These are phyloP conservation scores for Tinea trinotella DNA, from an alignment of 2,888 invertebrate genomes.

Conservation along the genomic window DNA sequence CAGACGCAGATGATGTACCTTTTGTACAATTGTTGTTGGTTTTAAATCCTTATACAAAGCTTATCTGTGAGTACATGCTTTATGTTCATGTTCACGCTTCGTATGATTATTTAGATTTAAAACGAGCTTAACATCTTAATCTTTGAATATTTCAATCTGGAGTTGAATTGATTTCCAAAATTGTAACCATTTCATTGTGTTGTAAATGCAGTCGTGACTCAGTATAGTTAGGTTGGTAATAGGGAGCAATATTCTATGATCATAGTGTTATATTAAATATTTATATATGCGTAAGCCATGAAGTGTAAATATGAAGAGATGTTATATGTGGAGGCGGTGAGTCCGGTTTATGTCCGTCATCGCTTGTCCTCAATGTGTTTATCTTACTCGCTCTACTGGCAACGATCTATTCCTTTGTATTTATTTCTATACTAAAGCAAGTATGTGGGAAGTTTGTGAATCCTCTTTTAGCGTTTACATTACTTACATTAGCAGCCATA, in stretches of 20 bases:
- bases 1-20: neutral
- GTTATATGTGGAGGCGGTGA: neutral
- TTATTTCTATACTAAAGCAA: conserved; percentile 2
- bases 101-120: conserved; percentile 16
- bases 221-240: neutral
- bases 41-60: conserved; percentile 2
- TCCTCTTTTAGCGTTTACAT: conserved; percentile 1
- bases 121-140: neutral
- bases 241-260: neutral
- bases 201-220: too few relatives aligned
- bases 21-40: conserved; percentile 10
- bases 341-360: conserved; percentile 13
- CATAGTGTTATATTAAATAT: neutral
- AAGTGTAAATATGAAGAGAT: conserved; percentile 11
- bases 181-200: too few relatives aligned
- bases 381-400: conserved; percentile 7
- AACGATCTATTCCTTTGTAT: conserved; percentile 15
- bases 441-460: conserved; percentile 1
- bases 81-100: conserved; percentile 14
- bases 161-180: too few relatives aligned
- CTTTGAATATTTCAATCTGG: neutral
- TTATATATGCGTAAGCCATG: conserved; percentile 6
- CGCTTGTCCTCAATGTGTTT: conserved; percentile 18
- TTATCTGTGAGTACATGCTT: neutral
- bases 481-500: neutral